Conservation (phyloP, 2,797 vertebrate species). For the Sebastes trivittatus region DNA sequence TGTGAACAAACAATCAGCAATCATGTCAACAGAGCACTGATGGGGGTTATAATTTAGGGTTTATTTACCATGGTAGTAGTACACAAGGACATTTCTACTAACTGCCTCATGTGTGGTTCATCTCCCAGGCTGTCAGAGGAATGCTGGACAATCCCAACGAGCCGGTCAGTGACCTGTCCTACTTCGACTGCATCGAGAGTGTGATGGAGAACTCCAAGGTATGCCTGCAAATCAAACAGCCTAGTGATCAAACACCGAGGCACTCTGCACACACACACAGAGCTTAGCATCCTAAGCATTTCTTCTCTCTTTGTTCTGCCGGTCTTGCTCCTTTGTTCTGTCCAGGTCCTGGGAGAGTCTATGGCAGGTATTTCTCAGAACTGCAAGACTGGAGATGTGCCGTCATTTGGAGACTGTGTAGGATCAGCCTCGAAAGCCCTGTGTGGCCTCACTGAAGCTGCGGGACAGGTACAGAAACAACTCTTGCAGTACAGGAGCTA, state of each 20-base stretch:
- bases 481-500: neutral
- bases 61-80: neutral
- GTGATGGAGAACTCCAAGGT: conserved; percentile 99
- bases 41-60: neutral
- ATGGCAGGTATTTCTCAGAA: conserved; percentile 99
- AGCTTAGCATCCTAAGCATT: conserved; percentile 9
- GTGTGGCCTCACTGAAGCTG: conserved; percentile 96
- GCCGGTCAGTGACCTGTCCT: conserved; percentile 95
- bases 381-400: conserved; percentile 94
- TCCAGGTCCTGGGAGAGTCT: conserved; percentile 94
- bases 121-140: conserved; percentile 91
- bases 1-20: neutral
- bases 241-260: neutral
- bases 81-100: neutral
- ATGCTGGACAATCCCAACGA: conserved; percentile 97
- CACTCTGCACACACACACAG: neutral
- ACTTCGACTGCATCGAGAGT: conserved; percentile 98
- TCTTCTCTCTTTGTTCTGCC: neutral
- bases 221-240: conserved; percentile 18
- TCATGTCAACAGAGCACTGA: neutral
- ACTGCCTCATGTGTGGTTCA: neutral
- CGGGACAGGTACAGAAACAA: conserved; percentile 88
- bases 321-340: neutral
- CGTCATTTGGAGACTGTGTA: conserved; percentile 93
- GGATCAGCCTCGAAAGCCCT: conserved; percentile 95